phyloP scores from a whole-genome alignment of 2,888 invertebrate species.

The Leptodirus hochenwartii region DNA sequence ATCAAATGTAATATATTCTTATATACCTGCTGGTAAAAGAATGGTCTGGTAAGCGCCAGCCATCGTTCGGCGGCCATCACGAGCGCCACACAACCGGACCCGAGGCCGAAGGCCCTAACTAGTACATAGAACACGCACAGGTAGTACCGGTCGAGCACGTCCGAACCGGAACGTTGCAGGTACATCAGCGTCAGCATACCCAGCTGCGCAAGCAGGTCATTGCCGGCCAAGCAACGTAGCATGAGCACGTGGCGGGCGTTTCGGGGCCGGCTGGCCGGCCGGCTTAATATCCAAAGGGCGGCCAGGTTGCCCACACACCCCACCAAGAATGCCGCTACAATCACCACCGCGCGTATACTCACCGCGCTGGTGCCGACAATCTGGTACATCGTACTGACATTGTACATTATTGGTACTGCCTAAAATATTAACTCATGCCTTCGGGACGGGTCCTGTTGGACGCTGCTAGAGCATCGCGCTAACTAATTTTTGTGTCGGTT shows the following conservation, averaged over 20 bases:
- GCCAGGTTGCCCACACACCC: constrained; percentile 59
- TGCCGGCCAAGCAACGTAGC: constrained; percentile 56
- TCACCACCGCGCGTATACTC: no score
- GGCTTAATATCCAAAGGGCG: constrained; percentile 55
- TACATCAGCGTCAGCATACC: constrained; percentile 58
- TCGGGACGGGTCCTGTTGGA: no score
- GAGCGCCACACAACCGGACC: constrained; percentile 74
- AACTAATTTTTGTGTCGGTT: no score
- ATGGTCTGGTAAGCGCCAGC: constrained; percentile 71
- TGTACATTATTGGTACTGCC: no score
- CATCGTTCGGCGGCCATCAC: constrained; percentile 80
- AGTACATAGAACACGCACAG: constrained; percentile 51
- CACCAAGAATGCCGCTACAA: constrained; percentile 39
- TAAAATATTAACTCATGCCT: no score
- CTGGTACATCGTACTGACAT: no score
- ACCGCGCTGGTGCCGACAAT: no score
- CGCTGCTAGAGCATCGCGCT: no score
- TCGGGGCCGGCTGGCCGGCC: constrained; percentile 49
- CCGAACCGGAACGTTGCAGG: no score
- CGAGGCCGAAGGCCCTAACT: constrained; percentile 66
- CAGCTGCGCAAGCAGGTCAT: constrained; percentile 60
- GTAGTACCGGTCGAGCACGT: constrained; percentile 27
- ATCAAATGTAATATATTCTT: no score
- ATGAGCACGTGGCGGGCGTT: constrained; percentile 68
- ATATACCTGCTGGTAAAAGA: constrained; percentile 79